A percentile compares a stretch with the other conserved stretches of the same genome.
These are phyloP conservation scores for Stichopus horrens DNA, from an alignment of 53 echinoderm and acorn worm species.

Conservation along the genomic window DNA sequence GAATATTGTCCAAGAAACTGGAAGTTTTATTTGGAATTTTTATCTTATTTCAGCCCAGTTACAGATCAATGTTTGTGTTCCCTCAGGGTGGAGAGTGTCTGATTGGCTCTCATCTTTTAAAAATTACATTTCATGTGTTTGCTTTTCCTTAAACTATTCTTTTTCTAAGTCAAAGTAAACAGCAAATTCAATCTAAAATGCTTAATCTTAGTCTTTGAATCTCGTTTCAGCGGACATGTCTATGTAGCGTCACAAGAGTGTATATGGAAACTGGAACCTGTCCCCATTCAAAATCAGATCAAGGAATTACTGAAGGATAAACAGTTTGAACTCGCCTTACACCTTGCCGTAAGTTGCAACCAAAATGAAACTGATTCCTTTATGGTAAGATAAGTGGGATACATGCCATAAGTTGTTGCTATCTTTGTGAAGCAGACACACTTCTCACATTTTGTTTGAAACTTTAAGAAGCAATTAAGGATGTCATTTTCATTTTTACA, in stretches of 20 bases:
- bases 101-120: not conserved
- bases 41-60: too few relatives aligned
- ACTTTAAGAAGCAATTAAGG: too few relatives aligned
- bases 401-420: too few relatives aligned
- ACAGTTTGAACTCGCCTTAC: conserved; percentile 96
- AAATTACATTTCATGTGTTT: not conserved
- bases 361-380: not conserved
- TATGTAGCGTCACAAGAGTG: conserved; percentile 84
- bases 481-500: too few relatives aligned
- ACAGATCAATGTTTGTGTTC: too few relatives aligned
- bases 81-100: too few relatives aligned
- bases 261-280: conserved; percentile 91
- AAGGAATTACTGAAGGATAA: conserved; percentile 85
- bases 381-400: too few relatives aligned
- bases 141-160: not conserved
- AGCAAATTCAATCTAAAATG: too few relatives aligned
- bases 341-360: conserved; percentile 78
- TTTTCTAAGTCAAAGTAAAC: not conserved
- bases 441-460: too few relatives aligned
- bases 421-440: too few relatives aligned
- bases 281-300: conserved; percentile 80
- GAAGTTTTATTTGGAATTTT: too few relatives aligned
- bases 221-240: conserved; percentile 73
- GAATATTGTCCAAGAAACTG: too few relatives aligned
- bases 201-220: not conserved